These are phyloP conservation scores for Poeciliopsis turneri DNA, from an alignment of 2,797 vertebrate genomes.

Conservation along the genomic window DNA sequence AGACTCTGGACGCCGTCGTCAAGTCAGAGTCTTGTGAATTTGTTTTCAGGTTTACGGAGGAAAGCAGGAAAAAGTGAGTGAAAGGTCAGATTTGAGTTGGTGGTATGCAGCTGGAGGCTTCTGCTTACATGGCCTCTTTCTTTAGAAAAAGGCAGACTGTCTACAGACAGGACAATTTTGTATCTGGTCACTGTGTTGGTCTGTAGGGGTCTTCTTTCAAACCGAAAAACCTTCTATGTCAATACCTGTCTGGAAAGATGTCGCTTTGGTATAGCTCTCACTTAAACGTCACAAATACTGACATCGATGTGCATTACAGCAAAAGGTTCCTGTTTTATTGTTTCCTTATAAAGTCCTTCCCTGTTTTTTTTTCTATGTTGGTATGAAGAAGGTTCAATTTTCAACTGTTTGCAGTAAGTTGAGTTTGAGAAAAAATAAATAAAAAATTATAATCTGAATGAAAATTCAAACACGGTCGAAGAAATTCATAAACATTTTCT, in stretches of 20 bases:
- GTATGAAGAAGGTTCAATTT: background rate
- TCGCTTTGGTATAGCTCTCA: background rate
- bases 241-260: background rate
- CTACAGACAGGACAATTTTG: background rate
- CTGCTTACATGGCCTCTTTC: background rate
- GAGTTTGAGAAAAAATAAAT: background rate
- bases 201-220: background rate
- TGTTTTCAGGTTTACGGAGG: background rate
- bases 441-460: background rate
- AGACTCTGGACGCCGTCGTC: background rate
- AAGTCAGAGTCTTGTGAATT: background rate
- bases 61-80: background rate
- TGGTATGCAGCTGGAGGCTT: background rate
- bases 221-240: background rate
- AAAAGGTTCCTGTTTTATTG: background rate
- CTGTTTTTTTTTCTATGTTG: background rate
- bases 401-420: background rate
- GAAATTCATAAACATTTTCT: background rate
- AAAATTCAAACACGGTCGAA: background rate
- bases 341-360: background rate
- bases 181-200: background rate
- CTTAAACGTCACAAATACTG: background rate
- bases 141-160: background rate
- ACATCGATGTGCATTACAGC: background rate
- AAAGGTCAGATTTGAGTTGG: background rate